phyloP scores from a whole-genome alignment of 2,888 invertebrate species.

The Helobdella robusta region DNA sequence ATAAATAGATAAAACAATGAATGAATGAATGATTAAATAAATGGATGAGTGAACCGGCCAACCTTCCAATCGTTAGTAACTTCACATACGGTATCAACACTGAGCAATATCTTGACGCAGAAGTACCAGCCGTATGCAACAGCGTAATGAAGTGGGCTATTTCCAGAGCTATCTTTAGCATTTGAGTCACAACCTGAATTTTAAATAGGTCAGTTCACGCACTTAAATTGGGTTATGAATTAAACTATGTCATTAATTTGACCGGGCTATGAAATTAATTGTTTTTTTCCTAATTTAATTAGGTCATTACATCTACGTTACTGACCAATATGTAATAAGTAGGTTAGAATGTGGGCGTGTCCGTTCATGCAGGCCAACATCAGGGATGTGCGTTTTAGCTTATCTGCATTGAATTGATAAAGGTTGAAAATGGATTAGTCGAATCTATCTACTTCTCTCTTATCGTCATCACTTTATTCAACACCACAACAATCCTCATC shows the following conservation, averaged over 20 bases:
- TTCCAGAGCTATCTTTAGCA: conserved; percentile 52
- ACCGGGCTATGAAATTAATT: too few species aligned
- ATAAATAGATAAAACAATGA: background rate
- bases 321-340: conserved; percentile 49
- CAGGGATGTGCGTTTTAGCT: conserved; percentile 52
- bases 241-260: too few species aligned
- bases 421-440: too few species aligned
- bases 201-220: too few species aligned
- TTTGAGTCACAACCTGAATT: conserved; percentile 52
- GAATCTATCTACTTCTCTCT: too few species aligned
- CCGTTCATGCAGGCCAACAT: conserved; percentile 54
- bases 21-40: background rate
- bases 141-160: conserved; percentile 54
- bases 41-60: conserved; percentile 8
- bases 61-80: conserved; percentile 52
- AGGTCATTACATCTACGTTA: too few species aligned
- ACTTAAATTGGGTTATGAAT: too few species aligned
- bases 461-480: too few species aligned
- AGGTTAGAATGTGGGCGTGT: conserved; percentile 51
- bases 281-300: too few species aligned
- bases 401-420: conserved; percentile 50
- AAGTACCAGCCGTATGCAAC: conserved; percentile 55
- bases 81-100: conserved; percentile 47
- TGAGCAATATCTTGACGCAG: conserved; percentile 50
- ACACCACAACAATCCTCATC: too few species aligned